Base-by-base conservation (phyloP, 1,140 invertebrate species). In the Marisa cornuarietis region DNA sequence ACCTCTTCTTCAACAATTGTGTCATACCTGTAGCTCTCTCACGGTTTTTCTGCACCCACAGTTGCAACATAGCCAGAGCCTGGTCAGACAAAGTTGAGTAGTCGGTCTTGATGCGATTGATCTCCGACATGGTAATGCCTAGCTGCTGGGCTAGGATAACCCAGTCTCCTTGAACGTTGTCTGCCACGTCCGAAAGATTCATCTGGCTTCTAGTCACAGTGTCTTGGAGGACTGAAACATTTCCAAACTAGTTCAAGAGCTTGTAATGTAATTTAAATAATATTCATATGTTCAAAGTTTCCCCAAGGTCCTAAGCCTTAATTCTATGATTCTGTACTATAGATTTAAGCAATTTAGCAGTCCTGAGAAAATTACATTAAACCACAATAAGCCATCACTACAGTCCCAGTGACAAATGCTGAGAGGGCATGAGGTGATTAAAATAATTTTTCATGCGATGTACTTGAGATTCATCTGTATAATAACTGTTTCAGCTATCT, bases 131-230 rank as follows among this genome's bases (percentile, higher is more conserved):
- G 73, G 94, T 94, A 6, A 99, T 93, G 79, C 96, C 96, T 61
- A 98, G 91, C 79, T 92, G 90, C 61, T 88, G 85, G 0, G 97
- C 97, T 68, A 99, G 91, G 52, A 94, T 93, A 68, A 96, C 94
- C 97, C 97, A 99, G 91, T 99, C 97, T 81, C 95, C 95, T 62
- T 95, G 96, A 20, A 99, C 91, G 18, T 97, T 92, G 91, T 97
- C 97, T 63, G 96, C 97, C 81, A 99, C 96, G 87, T 98, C 97
- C 16, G 96, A 96, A 79, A 99, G 92, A 81, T 96, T 95, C 79
- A 96, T 93, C 83, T 95, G 95, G 51, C 95, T 95, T 85, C 94
- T 95, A 49, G 83, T 86, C 26, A 90, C 81, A 14, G 82, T 86
- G 77, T 90, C 89, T 82, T 87, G 82, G 42, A 88, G 78, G 52